phyloP scores from a whole-genome alignment of 2,113 vertebrate genomes.

The Montifringilla adamsi region DNA sequence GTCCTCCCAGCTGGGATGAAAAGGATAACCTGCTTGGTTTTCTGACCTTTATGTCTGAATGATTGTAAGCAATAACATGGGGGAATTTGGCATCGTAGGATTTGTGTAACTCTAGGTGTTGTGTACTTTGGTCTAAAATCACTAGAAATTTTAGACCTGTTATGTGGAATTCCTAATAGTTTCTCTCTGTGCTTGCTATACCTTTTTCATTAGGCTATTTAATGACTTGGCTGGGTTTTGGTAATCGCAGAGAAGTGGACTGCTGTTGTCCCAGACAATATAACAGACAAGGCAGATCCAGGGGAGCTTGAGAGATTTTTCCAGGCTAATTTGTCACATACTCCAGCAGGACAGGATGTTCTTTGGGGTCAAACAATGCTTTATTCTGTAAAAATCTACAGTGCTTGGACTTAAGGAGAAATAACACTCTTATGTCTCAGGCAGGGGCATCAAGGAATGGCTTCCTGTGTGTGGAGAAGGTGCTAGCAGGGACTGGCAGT shows the following conservation, averaged over 20 bases:
- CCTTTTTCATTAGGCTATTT: background rate
- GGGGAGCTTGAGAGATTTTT: background rate
- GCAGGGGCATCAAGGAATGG: background rate
- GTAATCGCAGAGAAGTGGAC: background rate
- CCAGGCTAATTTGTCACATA: background rate
- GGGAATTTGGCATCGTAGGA: background rate
- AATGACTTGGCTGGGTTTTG: background rate
- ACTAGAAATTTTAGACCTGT: background rate
- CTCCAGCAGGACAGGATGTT: background rate
- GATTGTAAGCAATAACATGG: background rate
- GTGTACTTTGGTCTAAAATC: background rate
- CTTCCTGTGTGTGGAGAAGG: background rate
- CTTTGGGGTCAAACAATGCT: background rate
- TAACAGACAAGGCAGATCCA: background rate
- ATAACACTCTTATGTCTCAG: background rate
- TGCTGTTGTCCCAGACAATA: background rate
- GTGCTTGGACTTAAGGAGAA: background rate
- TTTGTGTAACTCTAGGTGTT: background rate
- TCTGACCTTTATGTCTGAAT: background rate
- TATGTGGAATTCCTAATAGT: background rate
- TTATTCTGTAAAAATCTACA: background rate
- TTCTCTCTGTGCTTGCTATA: background rate
- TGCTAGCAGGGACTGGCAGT: fast-evolving
- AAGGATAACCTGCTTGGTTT: background rate
- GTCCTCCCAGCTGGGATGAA: background rate